Percentiles rank a stretch among this genome's conserved stretches.
These are phyloP conservation scores for Rhynchonema sp. DNA, from an alignment of 2,888 invertebrate genomes.

Conservation along the genomic window DNA sequence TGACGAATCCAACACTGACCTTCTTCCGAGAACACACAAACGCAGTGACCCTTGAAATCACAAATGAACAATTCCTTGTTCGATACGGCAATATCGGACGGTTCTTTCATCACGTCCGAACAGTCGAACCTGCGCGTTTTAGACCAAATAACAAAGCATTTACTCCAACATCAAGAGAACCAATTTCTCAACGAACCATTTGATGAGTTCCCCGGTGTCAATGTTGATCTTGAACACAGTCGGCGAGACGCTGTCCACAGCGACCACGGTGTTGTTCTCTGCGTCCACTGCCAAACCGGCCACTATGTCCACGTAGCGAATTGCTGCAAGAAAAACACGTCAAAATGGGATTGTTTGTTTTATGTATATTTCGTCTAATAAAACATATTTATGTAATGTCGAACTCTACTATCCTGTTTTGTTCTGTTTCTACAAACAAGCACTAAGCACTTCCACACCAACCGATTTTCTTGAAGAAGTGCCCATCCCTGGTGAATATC, in stretches of 20 bases:
- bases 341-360: too few species aligned
- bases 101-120: slow-evolving; percentile 90
- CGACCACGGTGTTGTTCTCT: slow-evolving; percentile 56
- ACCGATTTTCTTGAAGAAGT: slow-evolving; percentile 83
- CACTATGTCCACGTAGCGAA: slow-evolving; percentile 42
- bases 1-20: neutral
- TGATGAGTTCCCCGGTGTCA: slow-evolving; percentile 70
- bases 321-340: too few species aligned
- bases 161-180: too few species aligned
- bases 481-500: slow-evolving; percentile 82
- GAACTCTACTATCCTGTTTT: too few species aligned
- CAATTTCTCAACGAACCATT: slow-evolving; percentile 57
- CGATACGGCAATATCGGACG: slow-evolving; percentile 84
- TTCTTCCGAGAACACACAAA: slow-evolving; percentile 5
- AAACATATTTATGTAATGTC: too few species aligned
- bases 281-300: slow-evolving; percentile 64
- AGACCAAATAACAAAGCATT: too few species aligned
- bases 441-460: neutral
- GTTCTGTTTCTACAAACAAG: neutral
- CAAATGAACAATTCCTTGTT: slow-evolving; percentile 73
- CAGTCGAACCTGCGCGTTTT: slow-evolving; percentile 58
- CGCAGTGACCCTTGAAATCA: slow-evolving; percentile 67
- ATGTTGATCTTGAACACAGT: slow-evolving; percentile 74
- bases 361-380: too few species aligned
- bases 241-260: slow-evolving; percentile 88